Conservation (phyloP, 2,113 vertebrate genomes). For the Melanocharis versteri region DNA sequence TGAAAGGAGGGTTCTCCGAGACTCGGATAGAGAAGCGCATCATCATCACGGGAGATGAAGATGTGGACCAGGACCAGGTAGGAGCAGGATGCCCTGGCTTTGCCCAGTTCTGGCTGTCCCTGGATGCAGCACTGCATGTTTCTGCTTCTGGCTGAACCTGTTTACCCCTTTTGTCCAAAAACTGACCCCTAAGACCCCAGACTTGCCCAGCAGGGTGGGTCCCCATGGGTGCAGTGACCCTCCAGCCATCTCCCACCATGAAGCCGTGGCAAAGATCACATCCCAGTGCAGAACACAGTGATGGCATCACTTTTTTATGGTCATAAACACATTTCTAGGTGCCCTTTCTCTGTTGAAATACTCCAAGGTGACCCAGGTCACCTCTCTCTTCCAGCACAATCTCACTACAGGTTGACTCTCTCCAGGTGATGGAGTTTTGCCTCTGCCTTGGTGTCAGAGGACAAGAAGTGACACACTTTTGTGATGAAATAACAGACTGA, state of each 20-base stretch:
- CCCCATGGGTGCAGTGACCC: not conserved
- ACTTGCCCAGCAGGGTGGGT: not conserved
- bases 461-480: not conserved
- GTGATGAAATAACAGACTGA: not conserved
- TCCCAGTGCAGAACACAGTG: not conserved
- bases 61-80: slow-evolving; percentile 98
- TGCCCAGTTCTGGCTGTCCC: not conserved
- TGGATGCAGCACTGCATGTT: not conserved
- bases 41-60: slow-evolving; percentile 97
- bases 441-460: not conserved
- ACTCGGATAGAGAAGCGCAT: slow-evolving; percentile 98
- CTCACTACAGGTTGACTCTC: not conserved
- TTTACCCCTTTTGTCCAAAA: not conserved
- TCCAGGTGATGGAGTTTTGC: not conserved
- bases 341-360: not conserved
- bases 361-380: not conserved
- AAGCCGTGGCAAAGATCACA: not conserved
- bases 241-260: not conserved
- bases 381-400: not conserved
- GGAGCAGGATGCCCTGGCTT: not conserved
- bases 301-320: not conserved
- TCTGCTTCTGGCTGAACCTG: not conserved
- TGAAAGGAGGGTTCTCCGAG: slow-evolving; percentile 98
- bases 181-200: not conserved
- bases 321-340: not conserved